phyloP scores from a whole-genome alignment of 2,797 vertebrate genomes.

The Leuciscus waleckii region DNA sequence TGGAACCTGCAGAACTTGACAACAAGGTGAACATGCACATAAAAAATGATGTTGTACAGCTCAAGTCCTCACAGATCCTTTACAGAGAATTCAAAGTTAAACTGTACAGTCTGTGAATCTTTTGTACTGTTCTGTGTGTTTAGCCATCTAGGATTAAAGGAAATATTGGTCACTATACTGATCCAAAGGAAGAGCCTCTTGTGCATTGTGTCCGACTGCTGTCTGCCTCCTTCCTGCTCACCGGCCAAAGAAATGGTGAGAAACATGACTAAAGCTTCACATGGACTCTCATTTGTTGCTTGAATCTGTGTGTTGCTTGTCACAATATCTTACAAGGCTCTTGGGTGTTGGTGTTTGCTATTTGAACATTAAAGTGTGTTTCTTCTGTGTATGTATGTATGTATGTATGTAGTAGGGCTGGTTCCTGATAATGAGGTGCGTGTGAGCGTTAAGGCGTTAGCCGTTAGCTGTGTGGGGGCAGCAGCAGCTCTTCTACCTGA shows the following conservation, averaged over 20 bases:
- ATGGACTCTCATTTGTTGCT: neutral
- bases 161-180: constrained; percentile 90
- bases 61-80: neutral
- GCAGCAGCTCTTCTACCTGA: constrained; percentile 91
- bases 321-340: neutral
- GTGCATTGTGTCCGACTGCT: constrained; percentile 93
- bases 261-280: neutral
- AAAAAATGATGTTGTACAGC: neutral
- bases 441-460: constrained; percentile 96
- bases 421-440: constrained; percentile 93
- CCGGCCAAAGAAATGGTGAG: constrained; percentile 89
- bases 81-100: neutral
- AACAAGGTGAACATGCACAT: constrained; percentile 81
- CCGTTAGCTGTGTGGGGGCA: constrained; percentile 92
- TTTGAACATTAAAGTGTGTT: neutral
- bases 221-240: constrained; percentile 92
- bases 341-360: constrained; percentile 44
- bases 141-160: constrained; percentile 92
- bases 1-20: constrained; percentile 84
- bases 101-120: neutral
- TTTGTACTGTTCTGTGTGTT: constrained; percentile 13
- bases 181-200: constrained; percentile 85
- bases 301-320: neutral
- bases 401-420: constrained; percentile 75
- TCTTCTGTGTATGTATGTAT: neutral